Evolutionary conservation across 1,140 invertebrate genomes (phyloP), one percentile per base, ranked within the genome.

Genomic region (Aporrectodea caliginosa): DNA sequence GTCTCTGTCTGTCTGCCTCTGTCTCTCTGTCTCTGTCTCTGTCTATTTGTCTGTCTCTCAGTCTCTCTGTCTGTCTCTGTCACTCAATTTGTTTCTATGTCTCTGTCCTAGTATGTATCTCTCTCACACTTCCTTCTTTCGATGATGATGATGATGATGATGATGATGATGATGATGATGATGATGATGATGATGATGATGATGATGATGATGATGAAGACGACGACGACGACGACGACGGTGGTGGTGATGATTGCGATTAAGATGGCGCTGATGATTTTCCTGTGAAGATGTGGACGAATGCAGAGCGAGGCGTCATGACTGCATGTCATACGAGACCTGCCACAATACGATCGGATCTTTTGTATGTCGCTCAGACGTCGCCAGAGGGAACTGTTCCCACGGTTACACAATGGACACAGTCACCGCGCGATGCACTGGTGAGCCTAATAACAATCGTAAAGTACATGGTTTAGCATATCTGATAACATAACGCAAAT

Each of bases 371-470:
- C 78, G 85, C 22, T 86, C 94, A 69, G 93, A 93, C 33, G 90
- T 93, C 29, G 92, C 93, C 0, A 99, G 97, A 88, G 97, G 97
- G 0, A 99, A 96, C 0, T 97, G 98, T 0, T 99, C 99, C 85
- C 2, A 14, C 12, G 43, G 43, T 22, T 58, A 58, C 43, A 22
- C 43, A 6, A 6, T 58, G 6, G 43, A 58, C 43, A 6, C 43
- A 12, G 43, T 6, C 6, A 58, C 43, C 6, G 43, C 6, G 6
- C 43, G 43, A 58, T 58, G 43, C 43, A 58, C 6, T 12, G 43
- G 43, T 58, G 6, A 58, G 43, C 22, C 43, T 58, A 58, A 58
- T 58, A 58, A 58, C 43, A n/a, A n/a, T n/a, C n/a, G n/a, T n/a
- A n/a, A n/a, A n/a, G n/a, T n/a, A n/a, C n/a, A n/a, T n/a, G n/a